Conservation (phyloP, 2,797 vertebrate species). For the Coregonus ussuriensis region DNA sequence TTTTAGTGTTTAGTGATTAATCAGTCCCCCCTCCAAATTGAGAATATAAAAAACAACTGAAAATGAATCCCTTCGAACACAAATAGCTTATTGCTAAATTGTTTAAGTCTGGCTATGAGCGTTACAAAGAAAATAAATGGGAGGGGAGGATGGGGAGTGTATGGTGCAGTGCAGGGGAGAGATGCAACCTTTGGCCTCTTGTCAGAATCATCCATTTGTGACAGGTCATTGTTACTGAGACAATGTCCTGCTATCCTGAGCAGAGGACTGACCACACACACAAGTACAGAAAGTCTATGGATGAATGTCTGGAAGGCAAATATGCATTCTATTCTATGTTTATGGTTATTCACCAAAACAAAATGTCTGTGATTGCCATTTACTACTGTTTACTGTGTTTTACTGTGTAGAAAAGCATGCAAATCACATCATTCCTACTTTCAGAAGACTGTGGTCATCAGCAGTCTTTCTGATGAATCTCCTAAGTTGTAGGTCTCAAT, state of each 20-base stretch:
- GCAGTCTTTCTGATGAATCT: neutral
- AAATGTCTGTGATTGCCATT: neutral
- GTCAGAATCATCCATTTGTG: neutral
- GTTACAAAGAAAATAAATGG: slow-evolving; percentile 50
- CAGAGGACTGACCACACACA: neutral
- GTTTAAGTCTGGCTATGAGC: slow-evolving; percentile 58
- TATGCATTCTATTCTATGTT: neutral
- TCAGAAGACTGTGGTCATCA: slow-evolving; percentile 6
- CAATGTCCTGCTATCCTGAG: neutral
- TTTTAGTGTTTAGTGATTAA: slow-evolving; percentile 11
- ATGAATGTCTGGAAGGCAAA: too few relatives aligned
- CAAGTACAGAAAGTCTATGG: neutral
- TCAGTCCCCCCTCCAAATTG: slow-evolving; percentile 60
- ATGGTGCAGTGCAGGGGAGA: slow-evolving; percentile 14
- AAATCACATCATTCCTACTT: neutral
- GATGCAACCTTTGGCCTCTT: neutral
- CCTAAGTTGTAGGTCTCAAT: neutral
- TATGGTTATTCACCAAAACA: neutral
- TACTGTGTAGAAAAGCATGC: neutral
- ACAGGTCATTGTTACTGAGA: neutral
- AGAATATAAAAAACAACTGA: slow-evolving; percentile 65
- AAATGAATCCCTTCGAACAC: slow-evolving; percentile 54
- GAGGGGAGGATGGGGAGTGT: too few relatives aligned
- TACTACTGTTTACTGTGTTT: neutral
- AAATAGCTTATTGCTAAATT: slow-evolving; percentile 64